A percentile compares a stretch with the other conserved stretches of the same genome.
These are phyloP conservation scores for Pelodiscus sinensis DNA, from an alignment of 2,113 vertebrate species.

Conservation along the genomic window DNA sequence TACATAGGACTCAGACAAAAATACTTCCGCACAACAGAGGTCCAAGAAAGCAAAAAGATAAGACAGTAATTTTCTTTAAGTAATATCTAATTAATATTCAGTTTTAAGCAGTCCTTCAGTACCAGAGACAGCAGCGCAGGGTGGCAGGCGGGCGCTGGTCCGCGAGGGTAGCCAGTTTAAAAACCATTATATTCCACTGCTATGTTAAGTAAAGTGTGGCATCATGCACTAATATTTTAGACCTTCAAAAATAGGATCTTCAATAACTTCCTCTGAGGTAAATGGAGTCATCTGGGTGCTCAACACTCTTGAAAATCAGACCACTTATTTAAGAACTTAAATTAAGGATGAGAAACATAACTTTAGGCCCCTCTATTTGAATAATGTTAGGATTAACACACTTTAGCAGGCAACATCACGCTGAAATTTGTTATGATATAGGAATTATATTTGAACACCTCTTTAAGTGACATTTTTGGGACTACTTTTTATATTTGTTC, in stretches of 20 bases:
- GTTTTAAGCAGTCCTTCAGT: fast-evolving
- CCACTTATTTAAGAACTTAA: fast-evolving
- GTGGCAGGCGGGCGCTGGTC: no score
- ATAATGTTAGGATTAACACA: not conserved
- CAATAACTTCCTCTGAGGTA: not conserved
- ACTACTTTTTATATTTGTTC: not conserved
- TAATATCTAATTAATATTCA: not conserved
- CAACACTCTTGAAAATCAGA: not conserved
- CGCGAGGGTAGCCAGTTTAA: no score
- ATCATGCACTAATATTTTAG: not conserved
- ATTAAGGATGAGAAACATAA: not conserved
- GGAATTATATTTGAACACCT: fast-evolving
- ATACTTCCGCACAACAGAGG: not conserved
- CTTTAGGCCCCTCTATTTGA: not conserved
- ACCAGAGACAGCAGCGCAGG: no score
- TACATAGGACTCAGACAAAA: not conserved
- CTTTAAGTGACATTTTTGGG: not conserved
- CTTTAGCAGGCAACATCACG: not conserved
- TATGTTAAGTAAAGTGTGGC: fast-evolving
- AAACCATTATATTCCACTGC: fast-evolving
- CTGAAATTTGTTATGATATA: fast-evolving
- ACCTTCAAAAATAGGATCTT: no score
- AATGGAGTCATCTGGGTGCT: fast-evolving
- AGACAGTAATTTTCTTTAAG: not conserved
- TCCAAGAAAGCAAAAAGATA: not conserved